These are phyloP conservation scores for Ypsolopha scabrella DNA, from an alignment of 2,888 invertebrate genomes.

Conservation along the genomic window DNA sequence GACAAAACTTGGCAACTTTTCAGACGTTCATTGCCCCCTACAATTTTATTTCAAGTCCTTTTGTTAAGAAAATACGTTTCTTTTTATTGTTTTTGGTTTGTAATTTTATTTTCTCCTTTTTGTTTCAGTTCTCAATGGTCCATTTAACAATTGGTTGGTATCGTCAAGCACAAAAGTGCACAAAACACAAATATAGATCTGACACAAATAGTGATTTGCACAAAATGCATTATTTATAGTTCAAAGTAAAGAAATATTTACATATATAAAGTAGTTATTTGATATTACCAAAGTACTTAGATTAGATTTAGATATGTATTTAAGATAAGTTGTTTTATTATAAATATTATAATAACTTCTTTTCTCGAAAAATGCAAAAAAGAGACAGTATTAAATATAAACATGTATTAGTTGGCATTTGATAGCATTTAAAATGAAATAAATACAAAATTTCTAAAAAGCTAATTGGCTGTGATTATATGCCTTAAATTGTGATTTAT, in stretches of 20 bases:
- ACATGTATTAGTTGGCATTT: background rate
- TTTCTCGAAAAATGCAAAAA: no score
- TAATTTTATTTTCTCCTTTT: conserved; percentile 22
- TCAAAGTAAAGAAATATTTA: no score
- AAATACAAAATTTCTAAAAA: background rate
- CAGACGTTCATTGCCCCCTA: no score
- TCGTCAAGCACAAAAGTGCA: background rate
- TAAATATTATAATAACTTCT: no score
- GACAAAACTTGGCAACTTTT: no score
- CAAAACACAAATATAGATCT: background rate
- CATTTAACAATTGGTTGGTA: conserved; percentile 19
- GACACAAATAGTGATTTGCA: background rate
- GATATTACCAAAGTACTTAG: no score
- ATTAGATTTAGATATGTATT: no score
- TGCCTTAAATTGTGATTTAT: background rate
- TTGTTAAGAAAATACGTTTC: no score
- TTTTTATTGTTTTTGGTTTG: conserved; percentile 19
- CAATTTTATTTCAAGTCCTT: no score
- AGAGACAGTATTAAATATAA: no score
- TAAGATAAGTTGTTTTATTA: no score
- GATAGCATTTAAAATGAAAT: background rate
- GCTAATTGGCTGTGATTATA: conserved; percentile 1
- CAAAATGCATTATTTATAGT: background rate
- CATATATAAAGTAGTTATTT: no score
- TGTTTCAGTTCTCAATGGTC: conserved; percentile 64